Base-by-base conservation (phyloP, 2,113 vertebrate species). In the Etheostoma spectabile region DNA sequence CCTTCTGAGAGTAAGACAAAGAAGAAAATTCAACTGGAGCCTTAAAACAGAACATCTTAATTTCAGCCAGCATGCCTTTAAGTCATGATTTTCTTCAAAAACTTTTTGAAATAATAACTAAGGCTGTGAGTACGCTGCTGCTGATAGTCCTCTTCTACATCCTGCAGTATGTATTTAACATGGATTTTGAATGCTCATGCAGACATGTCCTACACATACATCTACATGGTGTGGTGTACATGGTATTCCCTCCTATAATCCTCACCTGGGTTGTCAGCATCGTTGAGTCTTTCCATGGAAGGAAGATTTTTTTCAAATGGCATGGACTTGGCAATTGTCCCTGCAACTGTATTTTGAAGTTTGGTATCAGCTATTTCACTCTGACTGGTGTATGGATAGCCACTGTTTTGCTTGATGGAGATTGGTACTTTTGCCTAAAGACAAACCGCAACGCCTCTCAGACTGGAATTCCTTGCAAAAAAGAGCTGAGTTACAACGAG, bases 151-250 rank as follows among this genome's bases (percentile, higher is more conserved):
- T 88, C 0, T 73, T 85, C 42, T 81, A 35, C 51, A 67, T 81
- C 27, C 19, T 84, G 80, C 83, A 90, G 69, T 69, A 79, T 2
- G 19, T 87, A 21, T 76, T 85, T 15, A 62, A 90, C 65, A 76
- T 83, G 77, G 6, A 87, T 5, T 90, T 81, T 30, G n/a, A 46
- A 0, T 90, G 85, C 0, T 79, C 61, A 0, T 90, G 88, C 51
- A 0, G 0, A 27, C 1, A 12, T 3, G 21, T 1, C 10, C 38
- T 45, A 22, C 1, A 3, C 4, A 0, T 53, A 2, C 65, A 81
- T 8, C 0, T 0, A 0, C 68, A 56, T 18, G 74, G 21, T 16
- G 8, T 57, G 0, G 2, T 79, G 0, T 90, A 83, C 61, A 0
- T 83, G 51, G 0, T 0, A 1, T 1, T 19, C 0, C 88, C 88